These are phyloP conservation scores for Hafferia zeledoni DNA, from an alignment of 2,797 vertebrate species.

Conservation along the genomic window DNA sequence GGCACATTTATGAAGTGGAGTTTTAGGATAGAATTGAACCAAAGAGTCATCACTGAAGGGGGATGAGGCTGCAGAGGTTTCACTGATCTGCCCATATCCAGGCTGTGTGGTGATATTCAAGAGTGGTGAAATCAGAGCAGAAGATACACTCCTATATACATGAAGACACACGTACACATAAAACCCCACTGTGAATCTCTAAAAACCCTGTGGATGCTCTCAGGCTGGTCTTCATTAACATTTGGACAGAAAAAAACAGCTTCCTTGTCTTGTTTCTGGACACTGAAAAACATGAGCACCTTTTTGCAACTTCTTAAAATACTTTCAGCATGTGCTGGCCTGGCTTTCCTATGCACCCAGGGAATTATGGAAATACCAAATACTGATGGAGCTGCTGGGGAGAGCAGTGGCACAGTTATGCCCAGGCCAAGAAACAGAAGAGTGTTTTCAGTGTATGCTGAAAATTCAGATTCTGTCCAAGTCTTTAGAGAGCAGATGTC, in stretches of 20 bases:
- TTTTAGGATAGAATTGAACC: not conserved
- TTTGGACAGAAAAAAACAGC: not conserved
- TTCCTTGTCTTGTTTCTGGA: not conserved
- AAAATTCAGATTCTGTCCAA: conserved; percentile 53
- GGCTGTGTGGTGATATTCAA: not conserved
- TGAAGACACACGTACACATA: not conserved
- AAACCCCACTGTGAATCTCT: not conserved
- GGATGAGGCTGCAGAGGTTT: not conserved
- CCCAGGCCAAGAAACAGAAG: not conserved
- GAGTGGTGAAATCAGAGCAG: not conserved
- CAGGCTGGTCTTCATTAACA: not conserved
- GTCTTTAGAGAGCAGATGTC: conserved; percentile 60
- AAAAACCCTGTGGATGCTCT: not conserved
- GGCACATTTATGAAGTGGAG: not conserved
- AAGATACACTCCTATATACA: not conserved
- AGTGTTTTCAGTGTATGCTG: not conserved
- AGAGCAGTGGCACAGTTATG: not conserved
- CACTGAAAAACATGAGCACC: not conserved
- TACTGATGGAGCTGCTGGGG: not conserved
- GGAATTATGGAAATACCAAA: not conserved
- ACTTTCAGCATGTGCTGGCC: conserved; percentile 15
- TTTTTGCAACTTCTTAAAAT: conserved; percentile 40
- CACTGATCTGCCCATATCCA: not conserved
- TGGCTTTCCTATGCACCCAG: not conserved
- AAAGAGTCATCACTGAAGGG: not conserved